Percentiles rank a stretch among this genome's conserved stretches.
These are phyloP conservation scores for Elgonia sp. DNA, from an alignment of 2,888 invertebrate species.

Conservation along the genomic window DNA sequence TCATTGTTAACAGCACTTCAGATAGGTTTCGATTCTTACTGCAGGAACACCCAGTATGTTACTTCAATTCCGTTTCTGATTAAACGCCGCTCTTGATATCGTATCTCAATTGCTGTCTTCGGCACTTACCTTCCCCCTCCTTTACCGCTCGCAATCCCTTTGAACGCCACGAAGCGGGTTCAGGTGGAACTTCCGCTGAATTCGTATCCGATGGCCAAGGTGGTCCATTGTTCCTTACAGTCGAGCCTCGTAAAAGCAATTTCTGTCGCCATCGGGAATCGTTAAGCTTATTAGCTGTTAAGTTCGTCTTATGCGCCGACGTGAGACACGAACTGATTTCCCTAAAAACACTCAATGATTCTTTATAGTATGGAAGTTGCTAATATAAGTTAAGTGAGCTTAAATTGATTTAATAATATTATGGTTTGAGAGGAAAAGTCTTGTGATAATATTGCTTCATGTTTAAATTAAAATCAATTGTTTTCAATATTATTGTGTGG, in stretches of 20 bases:
- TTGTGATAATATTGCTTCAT: no score
- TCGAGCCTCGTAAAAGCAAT: slow-evolving; percentile 74
- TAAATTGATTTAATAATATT: no score
- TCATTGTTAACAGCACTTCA: not conserved
- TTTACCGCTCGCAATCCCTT: slow-evolving; percentile 65
- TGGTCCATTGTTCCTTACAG: slow-evolving; percentile 77
- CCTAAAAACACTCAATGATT: no score
- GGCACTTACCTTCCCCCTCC: slow-evolving; percentile 65
- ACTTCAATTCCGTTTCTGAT: slow-evolving; percentile 59
- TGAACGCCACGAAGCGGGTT: slow-evolving; percentile 60
- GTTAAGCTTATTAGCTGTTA: slow-evolving; percentile 83
- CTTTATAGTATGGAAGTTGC: no score
- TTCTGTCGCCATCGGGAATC: slow-evolving; percentile 81
- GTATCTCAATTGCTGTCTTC: slow-evolving; percentile 74
- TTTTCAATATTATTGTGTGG: no score
- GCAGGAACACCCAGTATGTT: slow-evolving; percentile 46
- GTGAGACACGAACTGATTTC: no score
- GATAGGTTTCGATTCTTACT: slow-evolving; percentile 19
- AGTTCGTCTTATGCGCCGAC: slow-evolving; percentile 74
- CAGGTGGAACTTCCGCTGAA: slow-evolving; percentile 75
- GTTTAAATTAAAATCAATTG: no score
- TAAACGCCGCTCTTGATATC: slow-evolving; percentile 64
- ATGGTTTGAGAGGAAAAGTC: no score
- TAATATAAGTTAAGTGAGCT: no score
- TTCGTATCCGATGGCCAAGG: slow-evolving; percentile 84